Evolutionary conservation across 1,140 invertebrate species (phyloP).

Genomic region (Hylyphantes graminicola): DNA sequence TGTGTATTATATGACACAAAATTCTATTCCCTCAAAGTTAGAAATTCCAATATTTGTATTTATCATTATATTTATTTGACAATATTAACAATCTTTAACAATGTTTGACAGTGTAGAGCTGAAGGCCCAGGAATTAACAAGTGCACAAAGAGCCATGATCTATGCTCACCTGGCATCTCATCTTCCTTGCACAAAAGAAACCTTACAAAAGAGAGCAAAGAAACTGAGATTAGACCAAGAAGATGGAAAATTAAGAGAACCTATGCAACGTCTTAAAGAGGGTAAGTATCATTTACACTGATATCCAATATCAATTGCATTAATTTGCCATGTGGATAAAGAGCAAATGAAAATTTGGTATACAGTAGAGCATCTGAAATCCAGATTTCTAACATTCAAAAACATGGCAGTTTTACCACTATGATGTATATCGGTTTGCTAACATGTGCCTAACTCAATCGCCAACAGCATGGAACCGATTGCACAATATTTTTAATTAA

Average conservation of each 20-base stretch:
- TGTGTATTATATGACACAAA: no score
- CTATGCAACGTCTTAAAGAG: conserved; percentile 68
- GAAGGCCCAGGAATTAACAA: conserved; percentile 69
- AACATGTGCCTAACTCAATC: no score
- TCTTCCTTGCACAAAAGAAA: conserved; percentile 77
- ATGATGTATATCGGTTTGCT: no score
- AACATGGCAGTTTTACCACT: not conserved
- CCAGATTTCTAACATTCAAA: no score
- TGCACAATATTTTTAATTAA: no score
- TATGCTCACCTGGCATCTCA: conserved; percentile 76
- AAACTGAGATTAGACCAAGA: conserved; percentile 73
- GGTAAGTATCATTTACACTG: conserved; percentile 62
- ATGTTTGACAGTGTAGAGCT: conserved; percentile 73
- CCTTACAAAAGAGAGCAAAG: conserved; percentile 76
- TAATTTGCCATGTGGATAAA: no score
- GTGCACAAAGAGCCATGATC: conserved; percentile 71
- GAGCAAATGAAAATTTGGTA: no score
- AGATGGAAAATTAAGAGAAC: conserved; percentile 72
- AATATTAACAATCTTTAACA: not conserved
- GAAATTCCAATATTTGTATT: no score
- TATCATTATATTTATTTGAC: not conserved
- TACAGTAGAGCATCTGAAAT: no score
- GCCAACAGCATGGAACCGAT: no score
- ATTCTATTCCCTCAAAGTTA: no score
- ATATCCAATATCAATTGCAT: no score